A percentile compares a stretch with the other conserved stretches of the same genome.
phyloP scores from a whole-genome alignment of 2,113 vertebrate species.

The Numida meleagris region DNA sequence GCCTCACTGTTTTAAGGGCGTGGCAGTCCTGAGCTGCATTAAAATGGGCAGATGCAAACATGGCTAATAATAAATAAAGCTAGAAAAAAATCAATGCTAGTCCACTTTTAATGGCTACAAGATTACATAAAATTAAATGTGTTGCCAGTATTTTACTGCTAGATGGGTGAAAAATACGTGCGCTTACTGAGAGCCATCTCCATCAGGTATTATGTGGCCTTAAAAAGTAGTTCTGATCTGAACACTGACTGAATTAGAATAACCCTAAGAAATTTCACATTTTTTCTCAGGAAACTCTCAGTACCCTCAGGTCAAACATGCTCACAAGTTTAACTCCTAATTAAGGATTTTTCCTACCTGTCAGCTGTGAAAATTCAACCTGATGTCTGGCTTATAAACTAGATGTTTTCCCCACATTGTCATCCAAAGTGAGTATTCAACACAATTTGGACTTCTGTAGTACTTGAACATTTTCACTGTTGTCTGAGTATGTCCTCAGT shows the following conservation, averaged over 20 bases:
- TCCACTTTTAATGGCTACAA: background rate
- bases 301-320: background rate
- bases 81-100: background rate
- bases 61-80: slow-evolving; percentile 5
- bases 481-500: background rate
- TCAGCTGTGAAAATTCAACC: background rate
- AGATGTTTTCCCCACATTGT: background rate
- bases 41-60: slow-evolving; percentile 15
- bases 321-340: background rate
- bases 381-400: background rate
- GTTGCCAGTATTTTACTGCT: background rate
- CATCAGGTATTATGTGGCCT: background rate
- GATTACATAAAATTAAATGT: slow-evolving; percentile 10
- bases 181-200: background rate
- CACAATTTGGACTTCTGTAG: background rate
- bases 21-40: background rate
- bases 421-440: background rate
- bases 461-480: background rate
- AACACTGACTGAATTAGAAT: slow-evolving; percentile 1
- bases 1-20: background rate
- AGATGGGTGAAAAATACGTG: background rate
- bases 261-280: background rate
- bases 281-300: background rate
- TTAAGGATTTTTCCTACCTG: background rate
- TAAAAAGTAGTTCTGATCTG: slow-evolving; percentile 10